Percentiles rank a stretch among this genome's conserved stretches.
Conservation (phyloP, 2,113 vertebrate species). For the Lepidothrix coronata region DNA sequence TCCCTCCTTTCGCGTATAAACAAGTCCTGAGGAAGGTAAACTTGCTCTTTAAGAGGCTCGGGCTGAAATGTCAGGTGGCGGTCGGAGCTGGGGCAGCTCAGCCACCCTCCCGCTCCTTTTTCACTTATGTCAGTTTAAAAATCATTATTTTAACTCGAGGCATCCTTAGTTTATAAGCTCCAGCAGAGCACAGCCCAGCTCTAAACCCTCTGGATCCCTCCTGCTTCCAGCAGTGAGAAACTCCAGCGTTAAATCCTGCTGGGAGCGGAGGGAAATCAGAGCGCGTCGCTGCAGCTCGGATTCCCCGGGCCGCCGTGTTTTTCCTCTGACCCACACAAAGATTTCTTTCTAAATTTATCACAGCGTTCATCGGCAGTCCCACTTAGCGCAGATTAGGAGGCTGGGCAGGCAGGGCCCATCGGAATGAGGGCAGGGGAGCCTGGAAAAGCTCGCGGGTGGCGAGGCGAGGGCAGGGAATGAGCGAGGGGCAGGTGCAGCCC, state of each 20-base stretch:
- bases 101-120: background rate
- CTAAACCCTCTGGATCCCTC: fast-evolving
- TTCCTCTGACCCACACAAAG: slow-evolving; percentile 60
- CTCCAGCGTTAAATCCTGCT: fast-evolving
- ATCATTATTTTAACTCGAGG: fast-evolving
- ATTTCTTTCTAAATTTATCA: slow-evolving; percentile 64
- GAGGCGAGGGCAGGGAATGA: background rate
- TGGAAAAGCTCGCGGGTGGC: fast-evolving
- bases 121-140: fast-evolving
- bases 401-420: background rate
- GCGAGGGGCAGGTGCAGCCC: background rate
- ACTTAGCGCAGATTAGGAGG: background rate
- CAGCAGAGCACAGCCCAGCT: fast-evolving
- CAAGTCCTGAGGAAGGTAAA: background rate
- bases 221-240: fast-evolving
- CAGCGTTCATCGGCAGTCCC: background rate
- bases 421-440: background rate
- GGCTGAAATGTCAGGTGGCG: background rate
- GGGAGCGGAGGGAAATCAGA: background rate
- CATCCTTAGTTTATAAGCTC: fast-evolving
- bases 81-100: background rate
- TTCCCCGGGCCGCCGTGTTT: background rate
- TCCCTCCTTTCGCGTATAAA: background rate
- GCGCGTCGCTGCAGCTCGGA: background rate
- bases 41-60: background rate